These are phyloP conservation scores for Entomyzon cyanotis DNA, from an alignment of 2,113 vertebrate genomes.

Conservation along the genomic window DNA sequence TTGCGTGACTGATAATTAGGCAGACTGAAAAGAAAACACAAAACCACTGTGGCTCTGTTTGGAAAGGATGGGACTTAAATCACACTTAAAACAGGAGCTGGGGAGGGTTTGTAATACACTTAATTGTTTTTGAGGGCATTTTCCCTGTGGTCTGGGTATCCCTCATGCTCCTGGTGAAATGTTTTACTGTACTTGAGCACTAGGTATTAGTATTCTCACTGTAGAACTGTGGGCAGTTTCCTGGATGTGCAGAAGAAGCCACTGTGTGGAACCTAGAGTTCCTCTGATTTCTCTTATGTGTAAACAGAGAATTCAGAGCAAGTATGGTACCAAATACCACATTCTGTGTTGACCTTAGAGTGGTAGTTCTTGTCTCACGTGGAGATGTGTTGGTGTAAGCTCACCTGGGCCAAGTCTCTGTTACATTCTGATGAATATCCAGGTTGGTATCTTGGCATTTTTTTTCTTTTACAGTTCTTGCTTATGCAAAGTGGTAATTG, in stretches of 20 bases:
- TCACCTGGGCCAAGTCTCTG: background rate
- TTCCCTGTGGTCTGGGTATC: background rate
- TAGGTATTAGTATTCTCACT: background rate
- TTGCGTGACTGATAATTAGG: background rate
- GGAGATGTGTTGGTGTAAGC: background rate
- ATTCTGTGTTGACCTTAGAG: background rate
- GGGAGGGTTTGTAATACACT: background rate
- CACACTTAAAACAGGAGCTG: background rate
- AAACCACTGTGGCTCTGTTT: background rate
- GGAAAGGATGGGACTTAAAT: background rate
- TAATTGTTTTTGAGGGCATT: background rate
- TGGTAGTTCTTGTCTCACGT: background rate
- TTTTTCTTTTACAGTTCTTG: background rate
- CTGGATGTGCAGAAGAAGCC: background rate
- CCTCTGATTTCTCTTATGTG: background rate
- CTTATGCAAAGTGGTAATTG: background rate
- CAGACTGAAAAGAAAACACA: background rate
- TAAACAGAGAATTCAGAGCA: background rate
- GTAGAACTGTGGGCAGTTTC: background rate
- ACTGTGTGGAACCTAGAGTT: background rate
- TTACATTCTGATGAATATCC: background rate
- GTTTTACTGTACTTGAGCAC: background rate
- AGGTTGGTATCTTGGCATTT: background rate
- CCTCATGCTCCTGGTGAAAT: background rate
- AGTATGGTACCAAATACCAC: background rate